Conservation (phyloP, 2,113 vertebrate species). For the Sturnus vulgaris region DNA sequence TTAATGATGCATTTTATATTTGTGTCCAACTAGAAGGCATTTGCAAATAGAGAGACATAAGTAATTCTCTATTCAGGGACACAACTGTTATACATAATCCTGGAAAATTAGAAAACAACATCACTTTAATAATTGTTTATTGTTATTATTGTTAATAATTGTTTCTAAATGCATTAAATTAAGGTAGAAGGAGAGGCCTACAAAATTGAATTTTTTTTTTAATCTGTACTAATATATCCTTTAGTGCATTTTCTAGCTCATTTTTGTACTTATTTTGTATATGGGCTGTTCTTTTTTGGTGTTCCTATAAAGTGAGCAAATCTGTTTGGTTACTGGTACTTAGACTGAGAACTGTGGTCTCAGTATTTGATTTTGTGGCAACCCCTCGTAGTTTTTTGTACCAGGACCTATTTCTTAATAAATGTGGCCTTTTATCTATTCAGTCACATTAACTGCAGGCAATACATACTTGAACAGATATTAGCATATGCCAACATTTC, state of each 20-base stretch:
- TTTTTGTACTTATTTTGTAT: background rate
- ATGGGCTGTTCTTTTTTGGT: background rate
- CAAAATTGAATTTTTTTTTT: background rate
- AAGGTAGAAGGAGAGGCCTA: background rate
- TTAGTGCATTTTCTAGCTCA: background rate
- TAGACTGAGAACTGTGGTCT: background rate
- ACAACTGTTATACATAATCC: background rate
- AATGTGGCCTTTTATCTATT: background rate
- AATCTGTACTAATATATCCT: background rate
- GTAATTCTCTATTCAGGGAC: background rate
- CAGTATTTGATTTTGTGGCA: background rate
- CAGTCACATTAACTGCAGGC: background rate
- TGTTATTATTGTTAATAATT: background rate
- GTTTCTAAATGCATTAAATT: background rate
- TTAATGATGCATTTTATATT: background rate
- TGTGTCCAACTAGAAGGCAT: background rate
- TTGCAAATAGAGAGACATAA: background rate
- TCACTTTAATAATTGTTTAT: background rate
- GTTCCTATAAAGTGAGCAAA: background rate
- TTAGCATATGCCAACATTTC: background rate
- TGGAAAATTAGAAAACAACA: background rate
- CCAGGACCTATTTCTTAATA: background rate
- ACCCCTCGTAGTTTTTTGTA: background rate
- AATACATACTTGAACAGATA: background rate
- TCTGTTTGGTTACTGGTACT: background rate